Base-by-base conservation (phyloP, 2,888 invertebrate genomes). In the Ochropleura plecta region DNA sequence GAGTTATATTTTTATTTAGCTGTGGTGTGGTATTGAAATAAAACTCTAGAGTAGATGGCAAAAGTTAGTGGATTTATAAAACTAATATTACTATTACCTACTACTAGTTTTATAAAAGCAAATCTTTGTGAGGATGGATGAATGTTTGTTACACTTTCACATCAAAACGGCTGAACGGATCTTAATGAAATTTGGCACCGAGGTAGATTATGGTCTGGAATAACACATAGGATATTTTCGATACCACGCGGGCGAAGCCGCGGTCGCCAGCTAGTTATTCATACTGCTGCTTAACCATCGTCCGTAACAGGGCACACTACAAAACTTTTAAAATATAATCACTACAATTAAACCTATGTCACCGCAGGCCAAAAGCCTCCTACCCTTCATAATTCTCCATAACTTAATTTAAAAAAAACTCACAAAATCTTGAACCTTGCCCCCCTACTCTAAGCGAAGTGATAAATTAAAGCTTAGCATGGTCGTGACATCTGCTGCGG, bases 391-490 rank as follows among this genome's bases (percentile, higher is more conserved):
- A 57, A 57, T 65, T 65, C 14, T 30, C 20, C 9, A 2, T 40
- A 60, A 62, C 14, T 14, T 46, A 16, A 73, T 79, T 73, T 30
- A 18, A 72, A n/a, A 72, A 73, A 69, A 20, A 18, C 40, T 16
- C 14, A 49, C 65, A 40, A 59, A 74, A 76, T 66, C 59, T 42
- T 16, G 10, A 79, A 76, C 69, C 1, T 53, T 59, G 80, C 63
- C 71, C 66, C 74, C 63, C 67, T 83, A 85, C 71, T 59, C 44
- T 75, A 79, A 75, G 77, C 69, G 76, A 76, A 77, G 87, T 89
- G 89, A 90, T 90, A 90, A 90, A 90, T 90, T 90, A 90, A 90
- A 88, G 86, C 90, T 89, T 85, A 89, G 84, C 67, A 70, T 86
- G 89, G 64, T 76, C 79, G 73, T 85, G 90, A 90, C 90, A 85